Conservation (phyloP, 2,113 vertebrate species). For the Ascaphus truei region DNA sequence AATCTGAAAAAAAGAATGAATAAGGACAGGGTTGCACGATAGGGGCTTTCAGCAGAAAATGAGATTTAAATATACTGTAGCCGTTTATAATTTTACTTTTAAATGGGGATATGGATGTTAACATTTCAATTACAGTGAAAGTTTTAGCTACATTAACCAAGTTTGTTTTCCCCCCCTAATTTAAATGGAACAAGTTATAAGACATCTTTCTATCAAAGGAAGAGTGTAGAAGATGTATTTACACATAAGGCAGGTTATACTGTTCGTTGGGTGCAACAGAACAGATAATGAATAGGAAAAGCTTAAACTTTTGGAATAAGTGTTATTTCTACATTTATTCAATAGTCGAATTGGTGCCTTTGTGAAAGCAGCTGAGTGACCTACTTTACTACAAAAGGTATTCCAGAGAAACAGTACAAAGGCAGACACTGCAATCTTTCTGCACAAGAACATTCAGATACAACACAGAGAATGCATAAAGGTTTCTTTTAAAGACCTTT, state of each 20-base stretch:
- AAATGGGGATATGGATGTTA: no score
- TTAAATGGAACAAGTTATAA: no score
- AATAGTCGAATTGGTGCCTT: not conserved
- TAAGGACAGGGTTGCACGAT: no score
- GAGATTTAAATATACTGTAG: no score
- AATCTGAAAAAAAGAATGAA: no score
- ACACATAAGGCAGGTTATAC: not conserved
- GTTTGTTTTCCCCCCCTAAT: no score
- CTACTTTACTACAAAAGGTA: conserved; percentile 3
- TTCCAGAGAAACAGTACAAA: not conserved
- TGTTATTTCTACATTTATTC: not conserved
- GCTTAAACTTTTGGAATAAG: not conserved
- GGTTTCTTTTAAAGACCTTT: not conserved
- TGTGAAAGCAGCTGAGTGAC: not conserved
- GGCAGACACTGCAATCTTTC: not conserved
- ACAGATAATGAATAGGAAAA: not conserved
- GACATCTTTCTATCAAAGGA: no score
- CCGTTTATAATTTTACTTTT: no score
- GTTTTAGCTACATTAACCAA: no score
- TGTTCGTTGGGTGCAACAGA: not conserved
- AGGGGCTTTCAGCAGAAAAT: no score
- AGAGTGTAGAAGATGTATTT: not conserved
- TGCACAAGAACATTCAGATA: not conserved
- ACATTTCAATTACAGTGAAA: no score
- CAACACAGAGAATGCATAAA: not conserved